Evolutionary conservation across 1,140 invertebrate genomes (phyloP), one percentile per base, ranked within the genome.

Genomic region (Drosophila littoralis): DNA sequence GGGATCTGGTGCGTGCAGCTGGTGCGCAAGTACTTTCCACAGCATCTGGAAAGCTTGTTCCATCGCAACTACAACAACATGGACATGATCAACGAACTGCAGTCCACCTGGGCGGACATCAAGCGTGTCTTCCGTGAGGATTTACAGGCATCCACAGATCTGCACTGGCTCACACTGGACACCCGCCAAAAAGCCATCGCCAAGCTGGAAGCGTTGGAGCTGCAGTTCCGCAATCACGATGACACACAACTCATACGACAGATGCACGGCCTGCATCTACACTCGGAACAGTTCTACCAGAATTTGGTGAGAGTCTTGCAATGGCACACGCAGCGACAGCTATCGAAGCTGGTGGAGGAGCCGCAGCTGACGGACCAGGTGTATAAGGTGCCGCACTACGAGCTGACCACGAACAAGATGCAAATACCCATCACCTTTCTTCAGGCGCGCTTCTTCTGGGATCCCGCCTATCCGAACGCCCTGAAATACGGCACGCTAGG

Each of bases 401-500:
- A 97, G 2, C 97, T 98, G 4, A 98, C 97, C 1, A 98, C 97
- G 90, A 99, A 99, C 93, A 97, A 99, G 91, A 98, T 98, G 80
- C 97, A 98, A 0, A 98, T 99, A 88, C 98, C 98, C 0, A 98
- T 98, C 36, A 98, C 98, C 1, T 99, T 99, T 54, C 93, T 99
- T 1, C 98, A 99, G 85, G 95, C 96, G 59, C 95, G 96, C 4
- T 98, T 97, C 93, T 95, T 95, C 78, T 91, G 90, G 90, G 95
- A 95, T 10, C 98, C 98, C 0, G 98, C 98, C 91, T 99, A 98
- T 92, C 97, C 98, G 0, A 95, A 95, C 74, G 97, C 97, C 40
- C 93, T 99, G 0, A 99, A 99, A 92, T 99, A 96, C 91, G 98
- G 98, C 7, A 98, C 97, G 0, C 97, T 99, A 94, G 98, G 98